Conservation (phyloP, 2,113 vertebrate species). For the Suncus etruscus region DNA sequence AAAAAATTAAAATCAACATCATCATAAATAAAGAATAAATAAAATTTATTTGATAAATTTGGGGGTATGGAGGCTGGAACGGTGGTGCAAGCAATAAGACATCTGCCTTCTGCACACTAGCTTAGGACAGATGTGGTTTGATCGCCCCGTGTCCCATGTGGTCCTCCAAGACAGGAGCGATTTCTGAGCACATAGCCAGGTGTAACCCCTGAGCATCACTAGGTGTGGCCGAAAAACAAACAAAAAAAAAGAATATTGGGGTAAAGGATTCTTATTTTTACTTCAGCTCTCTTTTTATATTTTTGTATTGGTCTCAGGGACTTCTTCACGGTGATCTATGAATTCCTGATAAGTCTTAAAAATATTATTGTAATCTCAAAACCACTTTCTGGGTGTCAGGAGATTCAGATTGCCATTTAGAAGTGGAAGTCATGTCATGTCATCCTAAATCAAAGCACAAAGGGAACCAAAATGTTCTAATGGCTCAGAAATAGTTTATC, state of each 20-base stretch:
- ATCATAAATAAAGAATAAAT: conserved; percentile 2
- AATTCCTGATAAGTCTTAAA: background rate
- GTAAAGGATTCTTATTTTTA: background rate
- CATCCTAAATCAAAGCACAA: background rate
- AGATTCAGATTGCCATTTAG: background rate
- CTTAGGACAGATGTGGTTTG: too few relatives aligned
- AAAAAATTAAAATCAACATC: conserved; percentile 4
- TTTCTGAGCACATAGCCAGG: too few relatives aligned
- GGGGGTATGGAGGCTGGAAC: too few relatives aligned
- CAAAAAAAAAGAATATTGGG: background rate
- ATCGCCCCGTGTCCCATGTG: too few relatives aligned
- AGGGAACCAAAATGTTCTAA: background rate
- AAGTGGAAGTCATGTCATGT: background rate
- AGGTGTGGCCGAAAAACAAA: too few relatives aligned
- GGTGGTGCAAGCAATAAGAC: too few relatives aligned
- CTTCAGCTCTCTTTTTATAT: background rate
- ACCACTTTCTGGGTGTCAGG: background rate
- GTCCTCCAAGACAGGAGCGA: too few relatives aligned
- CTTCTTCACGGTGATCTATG: background rate
- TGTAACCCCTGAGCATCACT: too few relatives aligned
- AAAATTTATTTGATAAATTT: background rate
- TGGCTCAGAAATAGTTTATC: background rate
- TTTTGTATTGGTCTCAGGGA: background rate
- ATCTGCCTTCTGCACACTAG: too few relatives aligned
- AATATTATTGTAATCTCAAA: background rate